Base-by-base conservation (phyloP, 2,797 vertebrate species). In the Botia kubotai region DNA sequence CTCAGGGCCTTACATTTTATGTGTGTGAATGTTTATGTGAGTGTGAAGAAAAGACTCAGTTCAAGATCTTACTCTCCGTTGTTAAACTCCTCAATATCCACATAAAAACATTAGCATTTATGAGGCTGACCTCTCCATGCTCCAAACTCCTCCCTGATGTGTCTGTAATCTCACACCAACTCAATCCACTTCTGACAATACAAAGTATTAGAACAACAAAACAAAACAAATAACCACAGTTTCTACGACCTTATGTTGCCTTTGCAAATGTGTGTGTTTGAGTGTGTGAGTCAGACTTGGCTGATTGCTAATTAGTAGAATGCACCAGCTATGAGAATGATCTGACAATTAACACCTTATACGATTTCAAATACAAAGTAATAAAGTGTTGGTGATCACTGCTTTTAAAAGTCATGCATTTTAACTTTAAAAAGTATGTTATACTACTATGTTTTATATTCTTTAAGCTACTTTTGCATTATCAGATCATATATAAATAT, bases 21-120 rank as follows among this genome's bases (percentile, higher is more conserved):
- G 50, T 60, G 67, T 66, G 36, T 67, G 17, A 23, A 33, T 68
- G 62, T 12, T 3, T 58, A 29, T 60, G 29, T 5, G 50, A 43
- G 63, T 72, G 74, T 71, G 63, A 72, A 69, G 75, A 75, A 50
- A 48, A 60, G 57, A 29, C n/a, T 75, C 39, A 70, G 58, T 74
- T 77, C 29, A 74, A 62, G 50, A 80, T 14, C 10, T 76, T 53
- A 80, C 71, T 66, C 77, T 63, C 57, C 53, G 21, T 26, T 75
- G 77, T 83, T 83, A 60, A 85, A 82, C 73, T 75, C 66, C 46
- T 43, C 65, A 48, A 4, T 12, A 60, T 67, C 53, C 19, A 73
- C 50, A 73, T 21, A 46, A 73, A 74, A 68, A 67, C 70, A 82
- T 77, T 69, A 73, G 55, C 71, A 77, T 80, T 80, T 63, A 63